Percentiles rank a stretch among this genome's conserved stretches.
These are phyloP conservation scores for Astyanax mexicanus DNA, from an alignment of 2,797 vertebrate genomes.

Conservation along the genomic window DNA sequence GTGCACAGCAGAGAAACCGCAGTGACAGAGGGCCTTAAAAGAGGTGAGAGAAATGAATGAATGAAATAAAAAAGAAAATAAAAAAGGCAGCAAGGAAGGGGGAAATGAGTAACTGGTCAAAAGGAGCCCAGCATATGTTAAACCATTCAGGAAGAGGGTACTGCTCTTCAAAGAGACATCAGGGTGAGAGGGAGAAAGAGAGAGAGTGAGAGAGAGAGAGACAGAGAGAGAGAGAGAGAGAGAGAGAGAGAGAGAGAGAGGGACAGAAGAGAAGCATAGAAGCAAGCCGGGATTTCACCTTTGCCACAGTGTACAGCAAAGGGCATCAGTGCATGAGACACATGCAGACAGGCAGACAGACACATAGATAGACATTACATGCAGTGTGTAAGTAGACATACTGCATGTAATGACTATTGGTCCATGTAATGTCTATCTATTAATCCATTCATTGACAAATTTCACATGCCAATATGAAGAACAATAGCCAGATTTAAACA, in stretches of 20 bases:
- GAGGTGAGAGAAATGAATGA: conserved; percentile 31
- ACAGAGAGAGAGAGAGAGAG: conserved; percentile 37
- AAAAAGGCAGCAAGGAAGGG: not conserved
- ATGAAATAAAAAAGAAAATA: not conserved
- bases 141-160: conserved; percentile 48
- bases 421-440: no score
- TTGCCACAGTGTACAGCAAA: conserved; percentile 25
- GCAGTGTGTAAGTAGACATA: no score
- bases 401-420: not conserved
- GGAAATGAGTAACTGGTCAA: conserved; percentile 16
- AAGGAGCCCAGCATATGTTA: conserved; percentile 42
- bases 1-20: conserved; percentile 43
- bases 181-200: not conserved
- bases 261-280: conserved; percentile 7
- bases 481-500: no score
- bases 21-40: not conserved
- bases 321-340: not conserved
- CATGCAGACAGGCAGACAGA: not conserved
- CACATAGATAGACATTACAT: no score
- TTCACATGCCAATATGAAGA: no score
- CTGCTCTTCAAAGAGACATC: conserved; percentile 23
- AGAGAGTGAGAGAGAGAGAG: conserved; percentile 33
- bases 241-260: conserved; percentile 11
- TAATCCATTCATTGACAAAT: no score
- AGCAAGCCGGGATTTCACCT: conserved; percentile 25